Evolutionary conservation across 2,888 invertebrate genomes (phyloP).

Genomic region (Metallyticus violacea): DNA sequence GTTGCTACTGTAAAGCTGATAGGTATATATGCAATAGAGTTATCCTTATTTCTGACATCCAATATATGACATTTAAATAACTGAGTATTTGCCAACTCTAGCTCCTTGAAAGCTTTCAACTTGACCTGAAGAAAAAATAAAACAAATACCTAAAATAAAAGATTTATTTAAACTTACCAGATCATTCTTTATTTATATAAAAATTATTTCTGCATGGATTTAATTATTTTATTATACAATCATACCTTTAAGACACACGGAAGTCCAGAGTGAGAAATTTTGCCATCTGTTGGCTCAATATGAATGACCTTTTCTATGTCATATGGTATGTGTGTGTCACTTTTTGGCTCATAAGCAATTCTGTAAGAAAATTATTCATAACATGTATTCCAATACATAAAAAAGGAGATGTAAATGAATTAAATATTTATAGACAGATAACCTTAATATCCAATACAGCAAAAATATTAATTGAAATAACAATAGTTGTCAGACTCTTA

Average conservation of each 20-base stretch:
- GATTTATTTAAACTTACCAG: not conserved
- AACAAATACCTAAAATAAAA: too few relatives aligned
- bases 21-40: conserved; percentile 40
- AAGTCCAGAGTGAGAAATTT: conserved; percentile 36
- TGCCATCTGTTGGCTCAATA: conserved; percentile 38
- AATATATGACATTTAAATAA: not conserved
- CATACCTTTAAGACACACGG: conserved; percentile 31
- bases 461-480: too few relatives aligned
- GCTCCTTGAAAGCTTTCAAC: conserved; percentile 37
- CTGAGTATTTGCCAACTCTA: conserved; percentile 30
- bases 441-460: too few relatives aligned
- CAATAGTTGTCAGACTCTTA: too few relatives aligned
- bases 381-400: too few relatives aligned
- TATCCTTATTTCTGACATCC: conserved; percentile 34
- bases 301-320: conserved; percentile 5
- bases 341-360: not conserved
- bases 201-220: not conserved
- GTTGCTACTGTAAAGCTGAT: conserved; percentile 39
- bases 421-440: too few relatives aligned
- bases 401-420: too few relatives aligned
- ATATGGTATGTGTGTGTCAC: not conserved
- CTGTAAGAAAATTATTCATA: too few relatives aligned
- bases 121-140: conserved; percentile 31
- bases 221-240: not conserved
- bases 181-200: not conserved